Percentiles rank a stretch among this genome's conserved stretches.
phyloP scores from a whole-genome alignment of 2,113 vertebrate genomes.

The Chamaea fasciata region DNA sequence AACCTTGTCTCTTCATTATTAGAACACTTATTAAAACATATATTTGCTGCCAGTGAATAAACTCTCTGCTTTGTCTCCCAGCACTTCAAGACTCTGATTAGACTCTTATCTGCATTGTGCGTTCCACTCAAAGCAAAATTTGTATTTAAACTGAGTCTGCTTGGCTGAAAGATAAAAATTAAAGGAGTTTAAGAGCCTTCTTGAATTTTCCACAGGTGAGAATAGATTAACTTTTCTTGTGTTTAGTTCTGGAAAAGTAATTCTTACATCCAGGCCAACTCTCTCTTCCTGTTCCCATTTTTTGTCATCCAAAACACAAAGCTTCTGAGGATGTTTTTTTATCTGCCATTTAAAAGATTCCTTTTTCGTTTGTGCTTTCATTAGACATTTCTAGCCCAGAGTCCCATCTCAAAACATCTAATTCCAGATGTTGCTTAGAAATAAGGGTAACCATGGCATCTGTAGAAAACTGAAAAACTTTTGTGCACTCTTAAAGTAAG shows the following conservation, averaged over 20 bases:
- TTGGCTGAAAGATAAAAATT: background rate
- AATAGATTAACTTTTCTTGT: background rate
- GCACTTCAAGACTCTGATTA: background rate
- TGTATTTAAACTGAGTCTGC: background rate
- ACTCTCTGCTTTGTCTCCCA: background rate
- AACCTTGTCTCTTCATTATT: background rate
- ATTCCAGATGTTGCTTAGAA: conserved; percentile 71
- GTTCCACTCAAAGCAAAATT: background rate
- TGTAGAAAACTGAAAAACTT: conserved; percentile 66
- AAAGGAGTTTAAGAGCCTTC: background rate
- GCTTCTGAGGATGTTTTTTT: background rate
- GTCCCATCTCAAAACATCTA: background rate
- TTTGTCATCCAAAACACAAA: background rate
- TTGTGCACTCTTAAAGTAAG: conserved; percentile 28
- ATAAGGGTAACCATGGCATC: conserved; percentile 58
- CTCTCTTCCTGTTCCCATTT: background rate
- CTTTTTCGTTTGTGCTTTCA: conserved; percentile 4
- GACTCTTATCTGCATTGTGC: background rate
- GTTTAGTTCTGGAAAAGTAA: conserved; percentile 11
- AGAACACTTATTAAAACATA: background rate
- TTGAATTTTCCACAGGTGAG: conserved; percentile 7
- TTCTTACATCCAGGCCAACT: background rate
- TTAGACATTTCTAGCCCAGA: conserved; percentile 11
- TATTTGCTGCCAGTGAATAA: background rate
- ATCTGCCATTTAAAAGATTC: conserved; percentile 22